Percentiles rank a stretch among this genome's conserved stretches.
phyloP scores from a whole-genome alignment of 1,140 invertebrate genomes.

The Papilio dardanus region DNA sequence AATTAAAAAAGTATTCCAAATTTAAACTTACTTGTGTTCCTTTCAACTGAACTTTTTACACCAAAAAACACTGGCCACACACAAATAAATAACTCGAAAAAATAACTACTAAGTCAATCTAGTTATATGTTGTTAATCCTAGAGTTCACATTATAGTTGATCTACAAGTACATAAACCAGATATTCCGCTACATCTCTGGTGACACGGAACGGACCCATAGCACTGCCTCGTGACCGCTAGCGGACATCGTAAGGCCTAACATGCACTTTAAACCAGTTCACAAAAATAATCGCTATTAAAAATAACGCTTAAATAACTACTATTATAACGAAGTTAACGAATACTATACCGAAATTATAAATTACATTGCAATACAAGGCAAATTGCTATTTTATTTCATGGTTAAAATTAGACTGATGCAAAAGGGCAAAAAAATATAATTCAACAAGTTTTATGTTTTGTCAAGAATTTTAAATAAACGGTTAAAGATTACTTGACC shows the following conservation, averaged over 20 bases:
- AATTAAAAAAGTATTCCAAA: background rate
- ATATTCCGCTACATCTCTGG: conserved; percentile 37
- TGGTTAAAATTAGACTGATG: too few species aligned
- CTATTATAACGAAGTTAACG: background rate
- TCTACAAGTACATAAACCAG: conserved; percentile 28
- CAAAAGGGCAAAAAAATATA: too few species aligned
- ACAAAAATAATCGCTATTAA: conserved; percentile 1
- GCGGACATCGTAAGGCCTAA: conserved; percentile 15
- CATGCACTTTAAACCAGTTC: background rate
- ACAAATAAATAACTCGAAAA: background rate
- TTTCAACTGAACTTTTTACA: background rate
- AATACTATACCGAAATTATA: too few species aligned
- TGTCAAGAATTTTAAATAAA: too few species aligned
- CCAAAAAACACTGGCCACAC: background rate
- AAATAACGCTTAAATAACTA: conserved; percentile 1
- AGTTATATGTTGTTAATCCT: background rate
- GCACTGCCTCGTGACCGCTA: conserved; percentile 39
- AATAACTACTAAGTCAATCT: background rate
- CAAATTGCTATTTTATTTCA: too few species aligned
- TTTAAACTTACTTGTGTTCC: background rate
- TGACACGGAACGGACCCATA: conserved; percentile 32
- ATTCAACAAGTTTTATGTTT: too few species aligned
- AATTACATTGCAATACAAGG: too few species aligned
- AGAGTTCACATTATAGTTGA: conserved; percentile 17
- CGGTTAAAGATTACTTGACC: too few species aligned